A percentile compares a stretch with the other conserved stretches of the same genome.
These are phyloP conservation scores for Columba guinea DNA, from an alignment of 2,797 vertebrate genomes.

Conservation along the genomic window DNA sequence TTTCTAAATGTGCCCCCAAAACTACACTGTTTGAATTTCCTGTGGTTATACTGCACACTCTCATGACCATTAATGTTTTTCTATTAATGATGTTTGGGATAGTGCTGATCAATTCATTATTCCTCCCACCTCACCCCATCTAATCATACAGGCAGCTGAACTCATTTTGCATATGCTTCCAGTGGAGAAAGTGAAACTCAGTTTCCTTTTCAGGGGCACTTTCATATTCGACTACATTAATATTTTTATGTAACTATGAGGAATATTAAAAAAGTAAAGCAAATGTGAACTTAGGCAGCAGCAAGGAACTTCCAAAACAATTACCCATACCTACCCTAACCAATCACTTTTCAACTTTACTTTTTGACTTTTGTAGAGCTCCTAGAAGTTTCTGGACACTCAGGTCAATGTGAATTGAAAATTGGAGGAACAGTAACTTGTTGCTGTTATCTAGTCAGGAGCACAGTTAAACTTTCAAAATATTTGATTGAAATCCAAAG, in stretches of 20 bases:
- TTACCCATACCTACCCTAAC: not conserved
- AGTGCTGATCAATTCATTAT: not conserved
- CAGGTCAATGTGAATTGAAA: not conserved
- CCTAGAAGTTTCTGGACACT: not conserved
- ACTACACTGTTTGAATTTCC: not conserved
- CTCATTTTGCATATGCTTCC: not conserved
- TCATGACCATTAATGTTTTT: not conserved
- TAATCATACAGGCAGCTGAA: not conserved
- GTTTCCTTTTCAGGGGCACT: not conserved
- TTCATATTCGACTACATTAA: not conserved
- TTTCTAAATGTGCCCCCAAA: not conserved
- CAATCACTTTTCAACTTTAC: not conserved
- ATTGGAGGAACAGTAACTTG: not conserved
- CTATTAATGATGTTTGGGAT: not conserved
- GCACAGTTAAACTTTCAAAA: not conserved
- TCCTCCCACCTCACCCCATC: rapidly evolving
- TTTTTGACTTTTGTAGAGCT: not conserved
- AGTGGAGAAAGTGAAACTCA: not conserved
- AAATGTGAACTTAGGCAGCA: not conserved
- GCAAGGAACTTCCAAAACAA: not conserved
- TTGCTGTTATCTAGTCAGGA: not conserved
- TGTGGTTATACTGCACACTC: not conserved
- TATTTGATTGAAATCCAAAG: not conserved
- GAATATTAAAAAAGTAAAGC: not conserved
- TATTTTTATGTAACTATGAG: not conserved